These are phyloP conservation scores for Latheticus oryzae DNA, from an alignment of 2,888 invertebrate genomes.

Conservation along the genomic window DNA sequence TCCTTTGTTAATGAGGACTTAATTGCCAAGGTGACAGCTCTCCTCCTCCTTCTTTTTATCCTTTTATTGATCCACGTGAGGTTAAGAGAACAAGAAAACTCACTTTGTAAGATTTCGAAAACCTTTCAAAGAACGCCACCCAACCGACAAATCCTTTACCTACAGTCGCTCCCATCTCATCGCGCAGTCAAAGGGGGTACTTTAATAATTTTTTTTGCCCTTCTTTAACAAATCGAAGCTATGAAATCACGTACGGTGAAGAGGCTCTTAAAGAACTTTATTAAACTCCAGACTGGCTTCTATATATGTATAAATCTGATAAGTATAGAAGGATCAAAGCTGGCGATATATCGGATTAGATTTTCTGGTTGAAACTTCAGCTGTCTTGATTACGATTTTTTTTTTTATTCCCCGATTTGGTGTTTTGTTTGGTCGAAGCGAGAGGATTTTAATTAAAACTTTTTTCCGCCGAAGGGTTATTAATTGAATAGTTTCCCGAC, in stretches of 20 bases:
- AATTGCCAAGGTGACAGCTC: too few species aligned
- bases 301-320: slow-evolving; percentile 35
- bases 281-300: slow-evolving; percentile 22
- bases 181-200: slow-evolving; percentile 5
- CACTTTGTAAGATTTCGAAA: slow-evolving; percentile 35
- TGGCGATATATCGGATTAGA: slow-evolving; percentile 24
- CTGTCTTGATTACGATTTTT: slow-evolving; percentile 26
- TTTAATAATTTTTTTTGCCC: slow-evolving; percentile 34
- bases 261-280: slow-evolving; percentile 26
- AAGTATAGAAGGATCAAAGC: slow-evolving; percentile 35
- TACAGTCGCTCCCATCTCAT: slow-evolving; percentile 8
- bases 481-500: slow-evolving; percentile 36
- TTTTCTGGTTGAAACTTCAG: slow-evolving; percentile 25
- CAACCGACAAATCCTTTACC: slow-evolving; percentile 34
- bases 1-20: too few species aligned
- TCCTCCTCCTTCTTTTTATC: slow-evolving; percentile 8
- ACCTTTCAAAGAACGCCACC: slow-evolving; percentile 34
- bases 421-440: slow-evolving; percentile 1
- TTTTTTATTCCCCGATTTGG: too few species aligned
- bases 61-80: slow-evolving; percentile 27
- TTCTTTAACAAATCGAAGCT: slow-evolving; percentile 16
- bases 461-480: slow-evolving; percentile 25
- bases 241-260: slow-evolving; percentile 27
- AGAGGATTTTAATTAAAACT: slow-evolving; percentile 32
- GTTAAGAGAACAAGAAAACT: slow-evolving; percentile 31